Conservation (phyloP, 2,113 vertebrate species). For the Regulus satrapa region DNA sequence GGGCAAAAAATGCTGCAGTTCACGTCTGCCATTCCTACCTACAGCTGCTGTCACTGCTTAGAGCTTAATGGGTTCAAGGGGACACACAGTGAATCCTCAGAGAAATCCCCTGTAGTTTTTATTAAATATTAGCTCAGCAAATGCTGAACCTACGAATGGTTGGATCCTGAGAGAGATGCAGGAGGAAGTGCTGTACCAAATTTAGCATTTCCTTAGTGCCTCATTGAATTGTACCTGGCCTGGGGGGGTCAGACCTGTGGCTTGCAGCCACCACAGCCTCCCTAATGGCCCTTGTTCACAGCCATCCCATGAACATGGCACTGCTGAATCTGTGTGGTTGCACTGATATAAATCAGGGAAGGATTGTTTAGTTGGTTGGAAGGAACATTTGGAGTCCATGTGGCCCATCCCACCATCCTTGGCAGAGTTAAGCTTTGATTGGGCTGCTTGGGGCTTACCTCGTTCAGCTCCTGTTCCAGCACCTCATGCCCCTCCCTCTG, state of each 20-base stretch:
- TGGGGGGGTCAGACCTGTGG: neutral
- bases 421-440: neutral
- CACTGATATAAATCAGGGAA: neutral
- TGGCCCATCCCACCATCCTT: neutral
- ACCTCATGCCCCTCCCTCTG: too few species aligned
- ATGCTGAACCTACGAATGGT: neutral
- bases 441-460: neutral
- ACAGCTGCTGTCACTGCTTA: neutral
- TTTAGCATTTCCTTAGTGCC: neutral
- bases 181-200: neutral
- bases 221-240: fast-evolving
- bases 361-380: neutral
- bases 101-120: neutral
- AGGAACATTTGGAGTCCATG: neutral
- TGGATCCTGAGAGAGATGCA: neutral
- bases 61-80: neutral
- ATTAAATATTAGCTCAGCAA: neutral
- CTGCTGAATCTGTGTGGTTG: neutral
- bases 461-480: neutral
- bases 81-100: neutral
- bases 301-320: fast-evolving
- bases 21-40: neutral
- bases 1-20: neutral
- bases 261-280: neutral
- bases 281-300: neutral